Percentiles rank a stretch among this genome's conserved stretches.
These are phyloP conservation scores for Aulostomus chinensis DNA, from an alignment of 2,797 vertebrate genomes.

Conservation along the genomic window DNA sequence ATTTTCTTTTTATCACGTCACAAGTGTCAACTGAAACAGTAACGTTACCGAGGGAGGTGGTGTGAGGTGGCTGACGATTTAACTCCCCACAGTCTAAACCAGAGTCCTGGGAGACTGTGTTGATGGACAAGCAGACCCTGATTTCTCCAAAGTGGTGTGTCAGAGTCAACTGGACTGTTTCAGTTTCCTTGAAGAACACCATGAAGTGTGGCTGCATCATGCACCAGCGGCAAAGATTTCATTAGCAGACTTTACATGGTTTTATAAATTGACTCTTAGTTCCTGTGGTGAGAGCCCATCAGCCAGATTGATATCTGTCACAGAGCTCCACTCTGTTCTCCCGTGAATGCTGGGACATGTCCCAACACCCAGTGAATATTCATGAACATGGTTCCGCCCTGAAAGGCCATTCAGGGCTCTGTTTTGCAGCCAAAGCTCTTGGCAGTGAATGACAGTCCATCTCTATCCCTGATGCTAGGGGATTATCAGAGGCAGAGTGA, in stretches of 20 bases:
- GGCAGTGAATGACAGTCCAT: constrained; percentile 27
- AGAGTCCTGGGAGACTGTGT: constrained; percentile 32
- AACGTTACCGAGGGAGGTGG: constrained; percentile 20
- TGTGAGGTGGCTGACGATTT: constrained; percentile 42
- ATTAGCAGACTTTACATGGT: constrained; percentile 40
- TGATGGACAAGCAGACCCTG: constrained; percentile 52
- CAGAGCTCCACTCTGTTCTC: constrained; percentile 10
- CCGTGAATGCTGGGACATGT: constrained; percentile 25
- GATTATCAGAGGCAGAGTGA: constrained; percentile 18
- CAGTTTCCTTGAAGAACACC: no score
- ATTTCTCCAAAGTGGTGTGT: no score
- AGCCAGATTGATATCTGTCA: constrained; percentile 32
- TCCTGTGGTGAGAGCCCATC: constrained; percentile 15
- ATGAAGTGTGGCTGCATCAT: constrained; percentile 43
- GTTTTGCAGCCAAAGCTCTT: constrained; percentile 32
- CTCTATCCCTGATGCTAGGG: constrained; percentile 13
- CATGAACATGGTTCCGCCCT: constrained; percentile 22
- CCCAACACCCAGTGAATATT: constrained; percentile 50
- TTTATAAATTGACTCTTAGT: constrained; percentile 11
- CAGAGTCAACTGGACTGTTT: no score
- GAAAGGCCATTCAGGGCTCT: constrained; percentile 22
- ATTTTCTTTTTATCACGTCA: constrained; percentile 21
- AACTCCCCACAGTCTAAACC: constrained; percentile 53
- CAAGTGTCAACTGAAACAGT: constrained; percentile 30
- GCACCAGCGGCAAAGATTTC: constrained; percentile 43